Evolutionary conservation across 2,888 invertebrate genomes (phyloP).

Genomic region (Mesoligia furuncula): DNA sequence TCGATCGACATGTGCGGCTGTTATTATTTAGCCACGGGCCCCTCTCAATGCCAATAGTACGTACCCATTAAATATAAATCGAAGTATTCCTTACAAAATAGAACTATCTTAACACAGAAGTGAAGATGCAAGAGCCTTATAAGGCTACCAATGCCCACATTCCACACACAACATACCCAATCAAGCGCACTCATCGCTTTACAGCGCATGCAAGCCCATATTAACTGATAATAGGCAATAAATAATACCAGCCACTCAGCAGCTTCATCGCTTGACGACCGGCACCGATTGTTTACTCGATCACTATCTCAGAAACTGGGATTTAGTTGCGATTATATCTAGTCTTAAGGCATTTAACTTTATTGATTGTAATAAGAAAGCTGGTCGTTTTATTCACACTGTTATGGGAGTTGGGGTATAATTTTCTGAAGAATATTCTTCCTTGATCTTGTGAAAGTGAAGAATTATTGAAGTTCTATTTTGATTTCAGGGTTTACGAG

Average conservation of each 20-base stretch:
- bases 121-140: conserved; percentile 24
- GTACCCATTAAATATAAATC: neutral
- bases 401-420: conserved; percentile 4
- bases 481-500: neutral
- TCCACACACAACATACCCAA: conserved; percentile 51
- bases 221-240: conserved; percentile 67
- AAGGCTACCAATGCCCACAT: conserved; percentile 45
- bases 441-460: neutral
- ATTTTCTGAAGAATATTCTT: conserved; percentile 12
- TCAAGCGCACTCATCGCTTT: conserved; percentile 58
- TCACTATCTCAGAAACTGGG: conserved; percentile 55
- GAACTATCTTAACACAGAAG: conserved; percentile 24
- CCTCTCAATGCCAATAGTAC: too few relatives aligned
- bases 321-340: conserved; percentile 61
- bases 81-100: conserved; percentile 16
- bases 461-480: neutral
- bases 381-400: conserved; percentile 49
- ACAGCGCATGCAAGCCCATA: conserved; percentile 57
- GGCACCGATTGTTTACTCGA: conserved; percentile 63
- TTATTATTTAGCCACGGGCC: too few relatives aligned
- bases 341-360: conserved; percentile 54
- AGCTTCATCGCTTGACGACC: conserved; percentile 60
- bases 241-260: conserved; percentile 61
- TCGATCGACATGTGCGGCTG: too few relatives aligned
- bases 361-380: conserved; percentile 60